phyloP scores from a whole-genome alignment of 1,140 invertebrate species.

The Globodera ellingtonae region DNA sequence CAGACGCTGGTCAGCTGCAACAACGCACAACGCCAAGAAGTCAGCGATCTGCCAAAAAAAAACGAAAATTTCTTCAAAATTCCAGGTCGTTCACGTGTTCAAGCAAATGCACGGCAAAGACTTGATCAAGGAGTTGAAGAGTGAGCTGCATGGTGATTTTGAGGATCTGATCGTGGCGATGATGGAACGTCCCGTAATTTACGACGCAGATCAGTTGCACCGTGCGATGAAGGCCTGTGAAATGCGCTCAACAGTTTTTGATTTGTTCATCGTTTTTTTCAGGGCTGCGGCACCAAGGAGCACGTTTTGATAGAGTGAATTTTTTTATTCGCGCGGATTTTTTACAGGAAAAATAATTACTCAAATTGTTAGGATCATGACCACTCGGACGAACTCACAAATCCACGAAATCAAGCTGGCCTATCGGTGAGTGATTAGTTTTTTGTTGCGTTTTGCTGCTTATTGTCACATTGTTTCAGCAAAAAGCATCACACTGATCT shows the following conservation, averaged over 20 bases:
- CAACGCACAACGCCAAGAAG: slow-evolving; percentile 33
- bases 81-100: slow-evolving; percentile 70
- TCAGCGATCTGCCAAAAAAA: slow-evolving; percentile 72
- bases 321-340: neutral
- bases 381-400: slow-evolving; percentile 68
- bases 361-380: slow-evolving; percentile 66
- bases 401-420: slow-evolving; percentile 50
- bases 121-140: slow-evolving; percentile 83
- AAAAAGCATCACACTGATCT: slow-evolving; percentile 81
- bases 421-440: neutral
- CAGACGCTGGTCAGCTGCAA: slow-evolving; percentile 51
- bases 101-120: slow-evolving; percentile 74
- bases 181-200: slow-evolving; percentile 78
- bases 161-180: slow-evolving; percentile 82
- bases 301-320: slow-evolving; percentile 65
- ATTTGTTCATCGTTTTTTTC: too few relatives aligned
- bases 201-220: slow-evolving; percentile 82
- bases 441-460: too few relatives aligned
- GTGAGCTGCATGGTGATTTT: slow-evolving; percentile 85
- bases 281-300: slow-evolving; percentile 69
- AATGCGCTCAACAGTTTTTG: too few relatives aligned
- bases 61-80: slow-evolving; percentile 68
- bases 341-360: neutral
- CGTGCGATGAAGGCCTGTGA: slow-evolving; percentile 74
- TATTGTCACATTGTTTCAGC: slow-evolving; percentile 35